Evolutionary conservation across 2,888 invertebrate species (phyloP).

Genomic region (Sphaeridia pumilis): DNA sequence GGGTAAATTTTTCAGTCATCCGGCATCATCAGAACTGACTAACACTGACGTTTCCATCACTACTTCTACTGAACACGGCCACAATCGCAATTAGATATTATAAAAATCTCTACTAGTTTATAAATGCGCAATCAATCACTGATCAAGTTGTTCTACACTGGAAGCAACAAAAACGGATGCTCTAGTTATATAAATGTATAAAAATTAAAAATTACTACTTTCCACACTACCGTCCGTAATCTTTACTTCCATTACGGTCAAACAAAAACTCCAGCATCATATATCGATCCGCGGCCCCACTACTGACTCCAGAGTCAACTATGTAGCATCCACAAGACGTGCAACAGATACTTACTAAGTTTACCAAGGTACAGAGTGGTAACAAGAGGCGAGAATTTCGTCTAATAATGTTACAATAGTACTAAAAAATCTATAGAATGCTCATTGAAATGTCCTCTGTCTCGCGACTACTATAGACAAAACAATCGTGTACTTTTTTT

Average conservation of each 20-base stretch:
- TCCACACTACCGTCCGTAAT: neutral
- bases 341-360: slow-evolving; percentile 1
- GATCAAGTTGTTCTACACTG: neutral
- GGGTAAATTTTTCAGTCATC: no score
- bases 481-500: no score
- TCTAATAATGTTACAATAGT: no score
- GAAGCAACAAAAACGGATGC: slow-evolving; percentile 3
- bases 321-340: slow-evolving; percentile 3
- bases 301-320: neutral
- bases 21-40: no score
- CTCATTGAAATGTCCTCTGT: no score
- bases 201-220: no score
- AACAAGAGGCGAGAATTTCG: no score
- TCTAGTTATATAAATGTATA: no score
- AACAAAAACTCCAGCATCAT: neutral
- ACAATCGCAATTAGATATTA: neutral
- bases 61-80: slow-evolving; percentile 2
- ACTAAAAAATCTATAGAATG: no score
- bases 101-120: no score
- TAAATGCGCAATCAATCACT: neutral
- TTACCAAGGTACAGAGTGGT: slow-evolving; percentile 1
- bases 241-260: neutral
- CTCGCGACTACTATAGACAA: no score
- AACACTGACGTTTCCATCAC: no score
- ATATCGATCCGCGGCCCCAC: neutral